Evolutionary conservation across 2,797 vertebrate species (phyloP).

Genomic region (Gymnoscopelus braueri): DNA sequence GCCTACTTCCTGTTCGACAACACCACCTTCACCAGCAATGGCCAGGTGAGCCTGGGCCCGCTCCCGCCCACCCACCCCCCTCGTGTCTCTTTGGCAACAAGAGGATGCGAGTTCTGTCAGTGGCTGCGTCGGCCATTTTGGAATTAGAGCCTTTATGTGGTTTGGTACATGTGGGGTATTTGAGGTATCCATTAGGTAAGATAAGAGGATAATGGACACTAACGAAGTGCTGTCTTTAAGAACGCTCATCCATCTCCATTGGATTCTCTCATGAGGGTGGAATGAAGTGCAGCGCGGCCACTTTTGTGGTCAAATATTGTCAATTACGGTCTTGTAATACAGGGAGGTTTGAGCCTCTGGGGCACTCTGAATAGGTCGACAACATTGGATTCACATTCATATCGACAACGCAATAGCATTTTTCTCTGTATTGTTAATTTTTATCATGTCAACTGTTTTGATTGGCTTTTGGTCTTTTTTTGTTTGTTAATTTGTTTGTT

Average conservation of each 20-base stretch:
- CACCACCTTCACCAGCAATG: constrained; percentile 94
- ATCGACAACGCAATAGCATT: constrained; percentile 76
- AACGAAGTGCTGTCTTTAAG: constrained; percentile 17
- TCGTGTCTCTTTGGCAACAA: neutral
- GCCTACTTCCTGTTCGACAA: constrained; percentile 98
- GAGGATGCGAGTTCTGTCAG: neutral
- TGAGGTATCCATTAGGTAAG: constrained; percentile 23
- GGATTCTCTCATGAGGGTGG: constrained; percentile 47
- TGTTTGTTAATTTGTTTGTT: neutral
- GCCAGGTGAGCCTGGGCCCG: constrained; percentile 75
- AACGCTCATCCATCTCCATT: constrained; percentile 66
- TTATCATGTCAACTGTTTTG: constrained; percentile 81
- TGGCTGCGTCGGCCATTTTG: neutral
- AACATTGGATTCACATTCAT: constrained; percentile 78
- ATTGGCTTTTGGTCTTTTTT: constrained; percentile 66
- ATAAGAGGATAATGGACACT: constrained; percentile 32
- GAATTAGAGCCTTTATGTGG: neutral
- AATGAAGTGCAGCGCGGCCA: constrained; percentile 36
- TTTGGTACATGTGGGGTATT: constrained; percentile 23
- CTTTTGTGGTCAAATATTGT: constrained; percentile 37
- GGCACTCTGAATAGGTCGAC: constrained; percentile 44
- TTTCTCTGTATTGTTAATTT: constrained; percentile 84
- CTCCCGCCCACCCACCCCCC: neutral
- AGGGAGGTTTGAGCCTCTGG: constrained; percentile 29
- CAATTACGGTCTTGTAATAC: constrained; percentile 32